Base-by-base conservation (phyloP, 2,113 vertebrate species). In the Geothlypis trichas region DNA sequence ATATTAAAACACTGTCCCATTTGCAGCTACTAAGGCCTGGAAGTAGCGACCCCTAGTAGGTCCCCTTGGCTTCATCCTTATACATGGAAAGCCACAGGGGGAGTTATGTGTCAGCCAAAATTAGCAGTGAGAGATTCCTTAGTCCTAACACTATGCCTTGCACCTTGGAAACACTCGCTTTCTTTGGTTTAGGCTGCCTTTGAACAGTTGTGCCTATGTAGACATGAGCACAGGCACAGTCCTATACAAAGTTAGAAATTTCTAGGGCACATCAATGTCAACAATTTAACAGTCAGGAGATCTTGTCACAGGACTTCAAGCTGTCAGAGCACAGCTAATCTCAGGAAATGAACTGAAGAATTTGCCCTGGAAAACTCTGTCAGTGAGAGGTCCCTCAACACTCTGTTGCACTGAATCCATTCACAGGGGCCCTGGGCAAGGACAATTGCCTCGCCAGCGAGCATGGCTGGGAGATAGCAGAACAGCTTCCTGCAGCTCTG, bases 81-180 rank as follows among this genome's bases (percentile, higher is more conserved):
- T 6, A 3, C 52, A 63, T 55, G 65, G 39, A 84, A 88, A 94
- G 31, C 57, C 76, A 81, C 16, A 75, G 10, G 3, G 12, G 11
- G 27, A 51, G 22, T 71, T 81, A 62, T 0, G 3, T 44, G 22
- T 59, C 82, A 88, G 72, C 42, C 79, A 91, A 75, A 96, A 92
- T 93, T 95, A 93, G 87, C 72, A 47, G 33, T 9, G 33, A 84
- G 42, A 73, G 88, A 96, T 96, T 93, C 73, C 52, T 49, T 37
- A 88, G 30, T 51, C 51, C 62, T 83, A 81, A 47, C 85, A 39
- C 71, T 88, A 77, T 74, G 82, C 19, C 63, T 78, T 82, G 44
- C 72, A 61, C 82, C 67, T 80, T 52, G 63, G 91, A 75, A 83
- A 52, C 2, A 3, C 17, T 18, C 0, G 0, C 39, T 69, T 85